Base-by-base conservation (phyloP, 2,113 vertebrate species). In the Callithrix jacchus region DNA sequence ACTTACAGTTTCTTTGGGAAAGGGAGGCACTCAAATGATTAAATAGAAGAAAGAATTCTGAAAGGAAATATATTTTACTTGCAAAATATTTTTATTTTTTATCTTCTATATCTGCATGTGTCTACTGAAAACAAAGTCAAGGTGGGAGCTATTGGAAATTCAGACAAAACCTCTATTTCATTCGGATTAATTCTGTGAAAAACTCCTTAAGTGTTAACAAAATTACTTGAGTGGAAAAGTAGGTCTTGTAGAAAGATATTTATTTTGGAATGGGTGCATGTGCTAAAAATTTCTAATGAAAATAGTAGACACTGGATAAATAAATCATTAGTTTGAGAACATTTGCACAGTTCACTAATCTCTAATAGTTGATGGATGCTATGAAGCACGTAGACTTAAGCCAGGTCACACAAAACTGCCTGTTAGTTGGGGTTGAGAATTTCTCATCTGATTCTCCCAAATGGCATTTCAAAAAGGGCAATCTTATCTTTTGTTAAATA, bases 261-360 rank as follows among this genome's bases (percentile, higher is more conserved):
- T 97, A 93, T 95, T 94, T 97, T 98, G 97, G 97, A 97, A 71
- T 89, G 71, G 84, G 80, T 97, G 79, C 93, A 93, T 97, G 97
- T 93, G 87, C 95, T 97, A 97, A 98, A 97, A 96, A 94, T 97
- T 94, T 96, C 97, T 96, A 98, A 96, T 93, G 92, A 97, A 97
- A 98, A 97, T 81, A 97, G 94, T 95, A 85, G 97, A 70, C 89
- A 35, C 54, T 81, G 87, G 70, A 83, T 97, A 97, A 97, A 97
- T 97, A 98, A 97, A 97, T 97, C 96, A 93, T 95, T 95, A 96
- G 87, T 40, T 58, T 83, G 87, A 95, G 95, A 97, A 97, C 87
- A 9, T 90, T 96, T 87, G 70, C 96, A 76, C 87, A 96, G 96
- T 49, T 90, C 87, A 76, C 70, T 96, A 73, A 97, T 97, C 80